These are phyloP conservation scores for Enteromius argenteus DNA, from an alignment of 2,797 vertebrate genomes.

Conservation along the genomic window DNA sequence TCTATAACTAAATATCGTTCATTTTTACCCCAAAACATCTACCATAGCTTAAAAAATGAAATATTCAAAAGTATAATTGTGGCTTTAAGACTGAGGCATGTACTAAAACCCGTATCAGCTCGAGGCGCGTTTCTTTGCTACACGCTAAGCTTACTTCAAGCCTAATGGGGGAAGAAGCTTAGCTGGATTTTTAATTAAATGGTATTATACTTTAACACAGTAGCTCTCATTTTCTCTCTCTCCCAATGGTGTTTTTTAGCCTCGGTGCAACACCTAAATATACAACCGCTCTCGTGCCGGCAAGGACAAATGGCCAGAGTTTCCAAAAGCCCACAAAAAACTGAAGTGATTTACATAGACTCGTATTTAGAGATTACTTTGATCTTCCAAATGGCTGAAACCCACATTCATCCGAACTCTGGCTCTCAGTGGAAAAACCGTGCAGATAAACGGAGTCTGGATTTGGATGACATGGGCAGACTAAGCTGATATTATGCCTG, in stretches of 20 bases:
- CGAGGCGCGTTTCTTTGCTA: not conserved
- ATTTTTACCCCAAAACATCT: not conserved
- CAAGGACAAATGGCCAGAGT: conserved; percentile 36
- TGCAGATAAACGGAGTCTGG: conserved; percentile 32
- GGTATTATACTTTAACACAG: conserved; percentile 30
- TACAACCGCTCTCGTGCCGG: not conserved
- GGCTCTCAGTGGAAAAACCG: conserved; percentile 10
- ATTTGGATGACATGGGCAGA: conserved; percentile 44
- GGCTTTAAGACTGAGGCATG: not conserved
- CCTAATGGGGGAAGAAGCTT: conserved; percentile 31
- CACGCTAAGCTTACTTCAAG: conserved; percentile 25
- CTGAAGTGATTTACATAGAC: conserved; percentile 21
- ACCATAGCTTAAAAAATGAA: not conserved
- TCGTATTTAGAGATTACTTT: conserved; percentile 34
- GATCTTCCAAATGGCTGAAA: conserved; percentile 36
- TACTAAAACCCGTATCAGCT: not conserved
- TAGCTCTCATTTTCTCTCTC: conserved; percentile 7
- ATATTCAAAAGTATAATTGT: conserved; percentile 16
- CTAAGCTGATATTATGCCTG: conserved; percentile 44
- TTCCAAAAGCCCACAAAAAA: conserved; percentile 20
- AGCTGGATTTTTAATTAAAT: conserved; percentile 38
- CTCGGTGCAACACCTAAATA: not conserved
- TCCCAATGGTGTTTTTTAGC: not conserved
- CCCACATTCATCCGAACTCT: conserved; percentile 20
- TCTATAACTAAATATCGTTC: not conserved